A percentile compares a stretch with the other conserved stretches of the same genome.
Conservation (phyloP, 1,140 invertebrate species). For the Papilio aristodemus region DNA sequence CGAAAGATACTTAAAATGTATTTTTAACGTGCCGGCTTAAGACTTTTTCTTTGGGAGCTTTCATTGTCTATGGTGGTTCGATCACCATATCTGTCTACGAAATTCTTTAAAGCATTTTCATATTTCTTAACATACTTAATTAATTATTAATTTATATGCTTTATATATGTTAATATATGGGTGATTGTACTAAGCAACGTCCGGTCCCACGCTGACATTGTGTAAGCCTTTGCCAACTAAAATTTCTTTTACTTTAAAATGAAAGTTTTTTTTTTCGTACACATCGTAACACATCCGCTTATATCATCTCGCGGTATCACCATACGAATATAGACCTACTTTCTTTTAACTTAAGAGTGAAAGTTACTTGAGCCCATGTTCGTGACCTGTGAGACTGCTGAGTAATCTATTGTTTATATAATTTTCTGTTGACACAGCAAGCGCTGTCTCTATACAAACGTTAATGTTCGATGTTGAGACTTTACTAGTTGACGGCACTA, state of each 20-base stretch:
- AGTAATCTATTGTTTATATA: slow-evolving; percentile 30
- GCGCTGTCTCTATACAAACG: slow-evolving; percentile 31
- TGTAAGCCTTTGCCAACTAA: slow-evolving; percentile 41
- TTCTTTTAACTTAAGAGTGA: slow-evolving; percentile 43
- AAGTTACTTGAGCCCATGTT: slow-evolving; percentile 36
- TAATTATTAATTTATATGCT: not conserved
- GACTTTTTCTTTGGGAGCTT: too few species aligned
- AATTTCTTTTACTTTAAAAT: slow-evolving; percentile 49
- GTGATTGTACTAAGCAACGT: slow-evolving; percentile 17
- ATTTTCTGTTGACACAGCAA: slow-evolving; percentile 36
- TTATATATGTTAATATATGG: not conserved
- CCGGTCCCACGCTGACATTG: slow-evolving; percentile 40
- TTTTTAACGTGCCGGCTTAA: too few species aligned
- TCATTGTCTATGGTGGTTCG: too few species aligned
- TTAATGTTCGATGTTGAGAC: slow-evolving; percentile 10
- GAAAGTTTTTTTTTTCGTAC: slow-evolving; percentile 50
- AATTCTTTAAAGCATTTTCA: too few species aligned
- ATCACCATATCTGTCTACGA: too few species aligned
- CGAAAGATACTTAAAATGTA: too few species aligned
- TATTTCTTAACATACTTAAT: too few species aligned
- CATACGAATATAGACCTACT: slow-evolving; percentile 43
- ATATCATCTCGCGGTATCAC: slow-evolving; percentile 41
- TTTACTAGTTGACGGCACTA: not conserved
- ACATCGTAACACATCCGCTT: slow-evolving; percentile 41
- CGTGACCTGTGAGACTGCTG: slow-evolving; percentile 32